Base-by-base conservation (phyloP, 2,113 vertebrate genomes). In the Tautogolabrus adspersus region DNA sequence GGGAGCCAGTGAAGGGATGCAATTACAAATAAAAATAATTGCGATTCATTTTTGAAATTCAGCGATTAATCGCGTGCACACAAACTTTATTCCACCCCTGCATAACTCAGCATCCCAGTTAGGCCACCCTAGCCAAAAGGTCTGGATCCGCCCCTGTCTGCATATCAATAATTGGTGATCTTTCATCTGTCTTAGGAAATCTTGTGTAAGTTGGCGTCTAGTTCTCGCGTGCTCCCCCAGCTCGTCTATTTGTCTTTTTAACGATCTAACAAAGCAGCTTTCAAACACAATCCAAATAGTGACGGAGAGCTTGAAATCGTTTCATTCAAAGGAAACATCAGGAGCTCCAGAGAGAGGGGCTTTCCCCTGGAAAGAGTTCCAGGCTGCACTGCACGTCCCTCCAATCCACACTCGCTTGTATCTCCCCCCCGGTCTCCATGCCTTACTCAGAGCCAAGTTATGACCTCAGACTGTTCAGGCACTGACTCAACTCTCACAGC, bases 391-490 rank as follows among this genome's bases (percentile, higher is more conserved):
- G 55, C 44, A 67, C 61, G 55, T 74, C 79, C 68, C 66, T 77
- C 66, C 77, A 51, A 63, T 69, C 46, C 67, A 77, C 23, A 10
- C 67, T 44, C 10, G n/a, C 66, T 68, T 52, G 57, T 59, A 79
- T 81, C 30, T 3, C 30, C 30, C 30, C 30, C 30, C 30, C 68
- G 34, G 46, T 16, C 19, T 65, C 38, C 40, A 6, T 55, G 19
- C 57, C 52, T 38, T 18, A 38, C 51, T 44, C 1, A 3, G 12
- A 23, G 77, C 85, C 83, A 90, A 84, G 59, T 44, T 62, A 69
- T 90, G 81, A 87, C 69, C 75, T 90, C 81, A 91, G 62, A 26
- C 13, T 37, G 5, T 58, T 72, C 59, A 65, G 75, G 68, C 58
- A 11, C 47, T 55, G 42, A 73, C 71, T 74, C 11, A 49, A 10